Conservation (phyloP, 1,140 invertebrate species). For the Pachypeltis micranthus region DNA sequence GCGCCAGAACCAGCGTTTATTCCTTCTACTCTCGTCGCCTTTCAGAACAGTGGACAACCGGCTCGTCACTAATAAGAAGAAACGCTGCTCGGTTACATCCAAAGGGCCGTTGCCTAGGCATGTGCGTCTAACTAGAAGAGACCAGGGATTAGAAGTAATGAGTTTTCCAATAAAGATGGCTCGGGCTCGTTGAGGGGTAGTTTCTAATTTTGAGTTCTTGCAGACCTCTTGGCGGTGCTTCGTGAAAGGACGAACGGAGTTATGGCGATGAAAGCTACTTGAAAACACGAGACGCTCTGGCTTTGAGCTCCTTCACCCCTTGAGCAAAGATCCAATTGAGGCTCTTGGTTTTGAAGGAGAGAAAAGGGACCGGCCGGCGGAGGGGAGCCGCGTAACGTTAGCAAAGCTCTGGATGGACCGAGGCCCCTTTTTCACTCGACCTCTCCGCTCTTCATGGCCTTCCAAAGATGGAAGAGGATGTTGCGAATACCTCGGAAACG, state of each 20-base stretch:
- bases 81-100: background rate
- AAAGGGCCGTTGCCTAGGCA: background rate
- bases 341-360: background rate
- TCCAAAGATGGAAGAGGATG: no score
- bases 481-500: no score
- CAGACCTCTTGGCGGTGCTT: background rate
- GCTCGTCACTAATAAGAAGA: no score
- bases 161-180: conserved; percentile 2
- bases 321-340: conserved; percentile 8
- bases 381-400: no score
- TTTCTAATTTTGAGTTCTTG: background rate
- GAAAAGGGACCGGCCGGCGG: no score
- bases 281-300: background rate
- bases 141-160: background rate
- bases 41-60: no score
- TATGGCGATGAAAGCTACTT: conserved; percentile 9
- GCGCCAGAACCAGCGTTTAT: no score
- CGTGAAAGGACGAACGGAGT: background rate
- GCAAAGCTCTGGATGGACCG: no score
- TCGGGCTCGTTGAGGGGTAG: background rate
- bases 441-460: no score
- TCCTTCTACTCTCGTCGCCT: no score
- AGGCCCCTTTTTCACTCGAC: no score
- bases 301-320: background rate
- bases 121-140: background rate